Conservation (phyloP, 2,888 invertebrate genomes). For the Diarsia rubi region DNA sequence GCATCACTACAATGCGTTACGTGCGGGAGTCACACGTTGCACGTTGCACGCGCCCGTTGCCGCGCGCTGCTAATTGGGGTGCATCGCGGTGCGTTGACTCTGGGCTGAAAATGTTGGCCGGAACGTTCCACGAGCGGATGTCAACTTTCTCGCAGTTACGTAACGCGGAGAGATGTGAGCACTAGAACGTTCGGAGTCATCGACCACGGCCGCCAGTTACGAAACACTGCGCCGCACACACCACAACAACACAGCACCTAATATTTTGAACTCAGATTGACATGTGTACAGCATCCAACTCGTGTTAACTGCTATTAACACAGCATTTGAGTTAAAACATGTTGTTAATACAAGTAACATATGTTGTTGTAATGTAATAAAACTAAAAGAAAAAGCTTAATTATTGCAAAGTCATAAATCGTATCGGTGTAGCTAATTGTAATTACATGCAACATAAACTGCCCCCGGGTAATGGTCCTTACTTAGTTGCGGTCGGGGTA, state of each 20-base stretch:
- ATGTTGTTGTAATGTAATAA: conserved; percentile 6
- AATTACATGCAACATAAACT: conserved; percentile 40
- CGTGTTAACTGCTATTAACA: conserved; percentile 14
- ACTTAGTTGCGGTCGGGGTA: conserved; percentile 22
- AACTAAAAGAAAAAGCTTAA: conserved; percentile 28
- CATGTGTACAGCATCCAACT: conserved; percentile 7
- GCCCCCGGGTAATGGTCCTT: conserved; percentile 21
- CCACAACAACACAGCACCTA: conserved; percentile 76
- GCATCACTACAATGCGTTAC: conserved; percentile 25
- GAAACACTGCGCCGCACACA: conserved; percentile 79
- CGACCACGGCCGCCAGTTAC: conserved; percentile 88
- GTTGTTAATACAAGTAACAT: conserved; percentile 21
- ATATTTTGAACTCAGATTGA: conserved; percentile 54
- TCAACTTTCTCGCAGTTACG: conserved; percentile 90
- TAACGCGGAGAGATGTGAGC: conserved; percentile 86
- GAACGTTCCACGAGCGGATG: conserved; percentile 81
- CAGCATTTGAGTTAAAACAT: not conserved
- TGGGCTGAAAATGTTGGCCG: conserved; percentile 74
- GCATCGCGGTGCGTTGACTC: conserved; percentile 76
- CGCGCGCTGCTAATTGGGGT: conserved; percentile 68
- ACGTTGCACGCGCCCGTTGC: not conserved
- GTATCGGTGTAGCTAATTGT: conserved; percentile 37
- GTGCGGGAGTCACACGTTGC: conserved; percentile 46
- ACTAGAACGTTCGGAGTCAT: conserved; percentile 90
- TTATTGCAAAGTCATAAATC: conserved; percentile 28